These are phyloP conservation scores for Lophius piscatorius DNA, from an alignment of 2,113 vertebrate species.

Conservation along the genomic window DNA sequence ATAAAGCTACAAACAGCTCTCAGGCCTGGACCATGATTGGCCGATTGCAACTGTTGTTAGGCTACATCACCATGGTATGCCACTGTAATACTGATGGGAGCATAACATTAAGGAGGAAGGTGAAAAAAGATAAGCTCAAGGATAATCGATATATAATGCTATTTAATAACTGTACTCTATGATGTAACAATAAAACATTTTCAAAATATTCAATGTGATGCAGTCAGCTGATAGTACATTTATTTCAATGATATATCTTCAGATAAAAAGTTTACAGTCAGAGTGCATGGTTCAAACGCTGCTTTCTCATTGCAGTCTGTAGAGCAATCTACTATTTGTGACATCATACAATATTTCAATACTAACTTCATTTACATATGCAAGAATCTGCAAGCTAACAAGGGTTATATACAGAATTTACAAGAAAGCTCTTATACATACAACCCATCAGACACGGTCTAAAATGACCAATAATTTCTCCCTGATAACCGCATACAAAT, in stretches of 20 bases:
- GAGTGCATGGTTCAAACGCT: slow-evolving; percentile 50
- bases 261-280: slow-evolving; percentile 66
- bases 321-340: slow-evolving; percentile 53
- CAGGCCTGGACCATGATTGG: slow-evolving; percentile 43
- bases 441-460: slow-evolving; percentile 60
- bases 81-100: slow-evolving; percentile 1
- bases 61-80: slow-evolving; percentile 51
- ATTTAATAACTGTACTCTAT: slow-evolving; percentile 75
- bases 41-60: slow-evolving; percentile 72
- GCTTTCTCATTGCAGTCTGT: slow-evolving; percentile 41
- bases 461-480: slow-evolving; percentile 72
- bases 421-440: slow-evolving; percentile 51
- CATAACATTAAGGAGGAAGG: slow-evolving; percentile 19
- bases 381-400: slow-evolving; percentile 63
- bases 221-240: slow-evolving; percentile 67
- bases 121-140: slow-evolving; percentile 17
- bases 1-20: slow-evolving; percentile 49
- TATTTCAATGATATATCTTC: slow-evolving; percentile 63
- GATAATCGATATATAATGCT: slow-evolving; percentile 49
- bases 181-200: slow-evolving; percentile 70
- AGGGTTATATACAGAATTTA: slow-evolving; percentile 68
- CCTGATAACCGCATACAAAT: slow-evolving; percentile 70
- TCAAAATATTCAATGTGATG: slow-evolving; percentile 74
- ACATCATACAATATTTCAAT: slow-evolving; percentile 60
- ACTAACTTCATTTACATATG: slow-evolving; percentile 65